Evolutionary conservation across 1,140 invertebrate genomes (phyloP), one percentile per base, ranked within the genome.

Genomic region (Diabrotica undecimpunctata): DNA sequence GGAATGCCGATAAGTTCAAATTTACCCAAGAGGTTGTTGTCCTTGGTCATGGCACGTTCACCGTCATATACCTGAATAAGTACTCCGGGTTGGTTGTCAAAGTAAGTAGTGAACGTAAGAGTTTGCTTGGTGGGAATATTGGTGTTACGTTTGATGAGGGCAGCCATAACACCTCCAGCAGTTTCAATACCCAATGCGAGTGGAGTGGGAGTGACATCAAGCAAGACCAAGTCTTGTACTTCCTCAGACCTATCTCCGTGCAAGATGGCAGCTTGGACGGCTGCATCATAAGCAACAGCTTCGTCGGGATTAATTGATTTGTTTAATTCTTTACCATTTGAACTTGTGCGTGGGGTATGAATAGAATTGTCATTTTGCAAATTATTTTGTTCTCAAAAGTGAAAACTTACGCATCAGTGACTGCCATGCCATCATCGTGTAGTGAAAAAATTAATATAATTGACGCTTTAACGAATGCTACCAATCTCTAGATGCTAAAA

Each of bases 301-400:
- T 98, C 95, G 82, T 98, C 96, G 53, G 96, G 96, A 76, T 96
- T 96, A 82, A 95, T 94, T n/a, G 91, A 93, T 76, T 97, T 97
- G 88, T 98, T 98, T 62, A 98, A 83, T 80, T 98, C 95, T 81
- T 98, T 98, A 64, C 96, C 97, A 71, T 96, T 96, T n/a, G n/a
- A n/a, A n/a, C n/a, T n/a, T n/a, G n/a, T n/a, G n/a, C n/a, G n/a
- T n/a, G n/a, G n/a, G n/a, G n/a, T n/a, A n/a, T n/a, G n/a, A n/a
- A n/a, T n/a, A n/a, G n/a, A n/a, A n/a, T n/a, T n/a, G n/a, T n/a
- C n/a, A n/a, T n/a, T n/a, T n/a, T n/a, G n/a, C n/a, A n/a, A n/a
- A n/a, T n/a, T n/a, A n/a, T n/a, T n/a, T n/a, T n/a, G n/a, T n/a
- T n/a, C n/a, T n/a, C n/a, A n/a, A n/a, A n/a, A n/a, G n/a, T n/a